phyloP scores from a whole-genome alignment of 2,888 invertebrate genomes.

The Sabatieria punctata region DNA sequence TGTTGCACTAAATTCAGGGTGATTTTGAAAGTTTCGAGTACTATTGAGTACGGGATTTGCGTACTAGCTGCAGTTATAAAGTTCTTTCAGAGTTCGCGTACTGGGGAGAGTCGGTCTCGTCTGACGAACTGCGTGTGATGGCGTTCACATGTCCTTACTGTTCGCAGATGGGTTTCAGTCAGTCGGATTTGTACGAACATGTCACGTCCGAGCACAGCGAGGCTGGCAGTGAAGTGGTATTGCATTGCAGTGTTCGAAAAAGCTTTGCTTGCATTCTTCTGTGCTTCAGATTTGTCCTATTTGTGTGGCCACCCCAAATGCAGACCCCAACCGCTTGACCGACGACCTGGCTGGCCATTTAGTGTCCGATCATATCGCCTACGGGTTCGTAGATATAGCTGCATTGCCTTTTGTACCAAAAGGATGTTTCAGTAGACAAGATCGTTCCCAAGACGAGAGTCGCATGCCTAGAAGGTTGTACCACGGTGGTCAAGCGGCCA shows the following conservation, averaged over 20 bases:
- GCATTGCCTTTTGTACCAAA: no score
- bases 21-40: no score
- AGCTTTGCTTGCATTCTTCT: slow-evolving; percentile 3
- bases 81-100: slow-evolving; percentile 63
- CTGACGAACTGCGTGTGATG: slow-evolving; percentile 60
- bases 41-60: neutral
- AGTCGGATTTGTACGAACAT: slow-evolving; percentile 57
- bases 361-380: slow-evolving; percentile 65
- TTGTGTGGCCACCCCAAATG: slow-evolving; percentile 86
- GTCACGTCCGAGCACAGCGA: slow-evolving; percentile 68
- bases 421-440: no score
- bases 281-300: slow-evolving; percentile 70
- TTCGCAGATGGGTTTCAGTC: slow-evolving; percentile 86
- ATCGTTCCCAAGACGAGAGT: no score
- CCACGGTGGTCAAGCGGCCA: neutral
- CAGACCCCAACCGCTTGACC: slow-evolving; percentile 90
- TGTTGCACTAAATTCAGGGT: no score
- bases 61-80: slow-evolving; percentile 5
- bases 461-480: neutral
- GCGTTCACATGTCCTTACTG: slow-evolving; percentile 96
- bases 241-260: slow-evolving; percentile 21
- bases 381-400: no score
- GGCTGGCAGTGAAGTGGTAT: slow-evolving; percentile 68
- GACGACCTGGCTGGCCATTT: slow-evolving; percentile 95
- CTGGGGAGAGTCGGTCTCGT: slow-evolving; percentile 68